Evolutionary conservation across 2,113 vertebrate genomes (phyloP), one percentile per base, ranked within the genome.

Genomic region (Fregetta grallaria): DNA sequence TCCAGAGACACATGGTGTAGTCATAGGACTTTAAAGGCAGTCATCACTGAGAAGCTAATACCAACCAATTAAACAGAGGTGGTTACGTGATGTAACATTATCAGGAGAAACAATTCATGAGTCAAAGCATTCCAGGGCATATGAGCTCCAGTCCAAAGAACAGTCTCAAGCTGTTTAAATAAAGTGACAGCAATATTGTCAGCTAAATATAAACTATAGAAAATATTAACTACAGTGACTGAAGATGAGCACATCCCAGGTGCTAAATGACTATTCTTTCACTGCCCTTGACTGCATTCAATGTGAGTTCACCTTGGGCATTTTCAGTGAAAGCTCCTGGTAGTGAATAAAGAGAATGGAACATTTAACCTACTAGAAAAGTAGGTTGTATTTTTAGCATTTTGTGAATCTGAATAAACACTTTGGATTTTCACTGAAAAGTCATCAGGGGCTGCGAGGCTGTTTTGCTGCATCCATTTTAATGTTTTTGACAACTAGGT

Each of bases 51-150:
- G 96, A 94, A 94, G 98, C 97, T 98, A 98, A 99, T 98, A 97
- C 98, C 97, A 97, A 97, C 98, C 98, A 98, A 99, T 98, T 98
- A 99, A 98, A 98, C 97, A 97, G 98, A 99, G 98, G 98, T 98
- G 98, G 98, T 98, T 99, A 99, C 98, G 98, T 98, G 98, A 98
- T 99, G 99, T 99, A 99, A 99, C 98, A 98, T 98, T 99, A 99
- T 99, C 99, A 98, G 98, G 75, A 98, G 99, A 99, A 99, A 99
- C 99, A 99, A 99, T 99, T 99, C 99, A 99, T 99, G 99, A 99
- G 98, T 99, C 99, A 99, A 99, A 99, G 98, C 99, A 99, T 99
- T 99, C 99, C 99, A 94, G 98, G 98, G 98, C 97, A 99, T 98
- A 99, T 98, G 99, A 99, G 98, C 98, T 98, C 88, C 94, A 97